Conservation (phyloP, 2,797 vertebrate species). For the Neomorphus geoffroyi region DNA sequence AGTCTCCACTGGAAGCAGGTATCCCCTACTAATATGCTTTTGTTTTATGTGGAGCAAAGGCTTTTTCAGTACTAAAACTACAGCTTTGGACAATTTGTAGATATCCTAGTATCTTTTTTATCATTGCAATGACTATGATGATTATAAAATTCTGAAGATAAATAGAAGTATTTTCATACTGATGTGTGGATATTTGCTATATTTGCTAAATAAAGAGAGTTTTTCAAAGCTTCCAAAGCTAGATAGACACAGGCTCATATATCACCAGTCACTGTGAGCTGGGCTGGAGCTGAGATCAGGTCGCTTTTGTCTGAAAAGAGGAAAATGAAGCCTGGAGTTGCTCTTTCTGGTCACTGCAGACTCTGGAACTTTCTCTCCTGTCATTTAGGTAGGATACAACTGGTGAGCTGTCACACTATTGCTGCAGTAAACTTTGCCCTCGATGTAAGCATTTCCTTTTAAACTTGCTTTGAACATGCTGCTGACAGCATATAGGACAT, state of each 20-base stretch:
- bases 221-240: neutral
- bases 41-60: neutral
- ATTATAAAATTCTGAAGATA: neutral
- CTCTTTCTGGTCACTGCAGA: neutral
- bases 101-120: neutral
- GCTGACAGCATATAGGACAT: neutral
- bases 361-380: conserved; percentile 7
- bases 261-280: neutral
- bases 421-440: neutral
- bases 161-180: neutral
- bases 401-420: neutral
- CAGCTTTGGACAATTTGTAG: neutral
- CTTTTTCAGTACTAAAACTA: neutral
- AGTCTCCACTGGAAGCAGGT: neutral
- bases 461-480: neutral
- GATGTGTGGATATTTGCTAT: neutral
- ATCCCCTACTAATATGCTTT: neutral
- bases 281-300: neutral
- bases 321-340: neutral
- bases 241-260: neutral
- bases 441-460: neutral
- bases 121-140: neutral
- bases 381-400: neutral
- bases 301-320: neutral
- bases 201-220: neutral